These are phyloP conservation scores for Hydrolagus colliei DNA, from an alignment of 2,797 vertebrate genomes.

Conservation along the genomic window DNA sequence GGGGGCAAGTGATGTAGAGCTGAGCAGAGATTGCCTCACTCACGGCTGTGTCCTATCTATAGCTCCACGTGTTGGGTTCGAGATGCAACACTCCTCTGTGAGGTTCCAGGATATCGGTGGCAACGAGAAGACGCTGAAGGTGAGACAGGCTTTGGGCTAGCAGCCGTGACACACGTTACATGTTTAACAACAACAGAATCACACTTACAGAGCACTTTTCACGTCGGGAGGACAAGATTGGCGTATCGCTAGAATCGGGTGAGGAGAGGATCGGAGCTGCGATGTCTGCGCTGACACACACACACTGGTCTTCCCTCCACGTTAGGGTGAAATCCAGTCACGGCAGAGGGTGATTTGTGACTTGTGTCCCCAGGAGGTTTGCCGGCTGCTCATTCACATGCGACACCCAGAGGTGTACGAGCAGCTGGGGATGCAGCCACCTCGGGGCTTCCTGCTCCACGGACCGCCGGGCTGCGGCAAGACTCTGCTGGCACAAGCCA, in stretches of 20 bases:
- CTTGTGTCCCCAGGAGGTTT: slow-evolving; percentile 69
- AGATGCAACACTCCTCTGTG: not conserved
- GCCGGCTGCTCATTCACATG: slow-evolving; percentile 85
- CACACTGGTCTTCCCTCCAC: too few relatives aligned
- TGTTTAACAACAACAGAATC: too few relatives aligned
- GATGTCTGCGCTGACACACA: too few relatives aligned
- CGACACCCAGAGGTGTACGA: slow-evolving; percentile 84
- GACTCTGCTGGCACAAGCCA: slow-evolving; percentile 83
- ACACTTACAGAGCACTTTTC: too few relatives aligned
- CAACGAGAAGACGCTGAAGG: not conserved
- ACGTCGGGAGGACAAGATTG: too few relatives aligned
- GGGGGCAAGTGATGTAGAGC: too few relatives aligned
- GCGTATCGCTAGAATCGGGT: too few relatives aligned
- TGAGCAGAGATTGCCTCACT: not conserved
- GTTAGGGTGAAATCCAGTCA: too few relatives aligned
- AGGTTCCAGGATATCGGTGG: not conserved
- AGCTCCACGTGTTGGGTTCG: not conserved
- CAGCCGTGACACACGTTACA: too few relatives aligned
- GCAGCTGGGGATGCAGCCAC: slow-evolving; percentile 78
- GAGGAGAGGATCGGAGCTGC: too few relatives aligned
- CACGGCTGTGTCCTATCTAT: not conserved
- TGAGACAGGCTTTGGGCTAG: not conserved
- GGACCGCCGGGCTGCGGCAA: slow-evolving; percentile 94
- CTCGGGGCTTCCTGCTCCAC: slow-evolving; percentile 82
- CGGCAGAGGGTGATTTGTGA: not conserved